phyloP scores from a whole-genome alignment of 2,797 vertebrate genomes.

The Dicrostonyx torquatus region DNA sequence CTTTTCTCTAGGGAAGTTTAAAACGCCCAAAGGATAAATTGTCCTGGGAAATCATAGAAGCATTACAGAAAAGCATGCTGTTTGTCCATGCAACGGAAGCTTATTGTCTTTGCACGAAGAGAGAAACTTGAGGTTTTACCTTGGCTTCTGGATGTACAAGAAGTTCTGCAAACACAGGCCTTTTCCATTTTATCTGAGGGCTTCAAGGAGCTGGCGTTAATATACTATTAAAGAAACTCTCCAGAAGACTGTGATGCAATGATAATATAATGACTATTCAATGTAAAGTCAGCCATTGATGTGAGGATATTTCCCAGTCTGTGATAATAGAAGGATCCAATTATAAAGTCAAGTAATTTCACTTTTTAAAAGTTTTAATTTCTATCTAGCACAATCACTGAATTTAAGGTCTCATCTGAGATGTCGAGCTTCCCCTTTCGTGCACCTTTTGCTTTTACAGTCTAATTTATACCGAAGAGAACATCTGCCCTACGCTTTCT shows the following conservation, averaged over 20 bases:
- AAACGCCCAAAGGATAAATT: slow-evolving; percentile 46
- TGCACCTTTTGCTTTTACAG: slow-evolving; percentile 41
- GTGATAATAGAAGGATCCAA: slow-evolving; percentile 64
- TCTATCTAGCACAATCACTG: background rate
- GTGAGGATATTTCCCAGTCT: slow-evolving; percentile 58
- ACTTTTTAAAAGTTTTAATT: slow-evolving; percentile 61
- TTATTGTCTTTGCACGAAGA: background rate
- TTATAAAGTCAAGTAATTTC: slow-evolving; percentile 73
- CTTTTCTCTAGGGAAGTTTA: background rate
- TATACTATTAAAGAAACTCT: slow-evolving; percentile 70
- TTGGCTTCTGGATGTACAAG: background rate
- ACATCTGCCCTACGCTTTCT: background rate
- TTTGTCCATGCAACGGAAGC: background rate
- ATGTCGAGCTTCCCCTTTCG: slow-evolving; percentile 23
- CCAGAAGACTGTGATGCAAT: slow-evolving; percentile 47
- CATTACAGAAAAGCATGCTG: background rate
- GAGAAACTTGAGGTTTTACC: background rate
- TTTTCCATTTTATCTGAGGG: slow-evolving; percentile 51
- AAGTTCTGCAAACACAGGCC: slow-evolving; percentile 59
- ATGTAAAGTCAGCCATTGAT: slow-evolving; percentile 52
- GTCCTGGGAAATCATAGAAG: background rate
- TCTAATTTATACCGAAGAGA: slow-evolving; percentile 31
- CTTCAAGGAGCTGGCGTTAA: slow-evolving; percentile 70
- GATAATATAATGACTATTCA: slow-evolving; percentile 58
- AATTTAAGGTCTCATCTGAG: slow-evolving; percentile 43